phyloP scores from a whole-genome alignment of 2,797 vertebrate genomes.

The Schizopygopsis pylzovi region DNA sequence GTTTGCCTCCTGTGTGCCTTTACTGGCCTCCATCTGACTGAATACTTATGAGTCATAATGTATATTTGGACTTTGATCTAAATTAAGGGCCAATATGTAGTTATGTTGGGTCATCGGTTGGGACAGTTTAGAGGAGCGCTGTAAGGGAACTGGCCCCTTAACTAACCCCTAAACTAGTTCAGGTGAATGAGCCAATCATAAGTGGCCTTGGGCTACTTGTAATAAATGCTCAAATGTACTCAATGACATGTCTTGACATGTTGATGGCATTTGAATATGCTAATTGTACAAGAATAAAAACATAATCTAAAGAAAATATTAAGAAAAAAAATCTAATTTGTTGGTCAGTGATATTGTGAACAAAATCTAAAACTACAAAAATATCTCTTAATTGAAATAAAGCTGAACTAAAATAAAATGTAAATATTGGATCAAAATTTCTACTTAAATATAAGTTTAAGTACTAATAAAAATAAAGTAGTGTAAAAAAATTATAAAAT shows the following conservation, averaged over 20 bases:
- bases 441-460: neutral
- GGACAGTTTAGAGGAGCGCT: too few species aligned
- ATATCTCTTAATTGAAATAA: neutral
- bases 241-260: neutral
- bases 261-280: neutral
- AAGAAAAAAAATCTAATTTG: too few species aligned
- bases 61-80: slow-evolving; percentile 1
- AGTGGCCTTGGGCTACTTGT: neutral
- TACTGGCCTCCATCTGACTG: slow-evolving; percentile 10
- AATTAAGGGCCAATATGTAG: neutral
- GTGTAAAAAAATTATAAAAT: neutral
- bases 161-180: too few species aligned
- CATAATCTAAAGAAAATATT: neutral
- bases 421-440: neutral
- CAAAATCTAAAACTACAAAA: neutral
- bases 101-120: neutral
- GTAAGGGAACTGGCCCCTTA: too few species aligned
- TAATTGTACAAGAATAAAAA: neutral
- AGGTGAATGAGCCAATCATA: too few species aligned
- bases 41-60: neutral
- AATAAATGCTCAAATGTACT: neutral
- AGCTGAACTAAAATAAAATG: neutral
- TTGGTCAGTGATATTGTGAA: neutral
- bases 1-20: slow-evolving; percentile 6
- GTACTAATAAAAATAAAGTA: neutral